phyloP scores from a whole-genome alignment of 2,888 invertebrate genomes.

The Cheilosia vernalis region DNA sequence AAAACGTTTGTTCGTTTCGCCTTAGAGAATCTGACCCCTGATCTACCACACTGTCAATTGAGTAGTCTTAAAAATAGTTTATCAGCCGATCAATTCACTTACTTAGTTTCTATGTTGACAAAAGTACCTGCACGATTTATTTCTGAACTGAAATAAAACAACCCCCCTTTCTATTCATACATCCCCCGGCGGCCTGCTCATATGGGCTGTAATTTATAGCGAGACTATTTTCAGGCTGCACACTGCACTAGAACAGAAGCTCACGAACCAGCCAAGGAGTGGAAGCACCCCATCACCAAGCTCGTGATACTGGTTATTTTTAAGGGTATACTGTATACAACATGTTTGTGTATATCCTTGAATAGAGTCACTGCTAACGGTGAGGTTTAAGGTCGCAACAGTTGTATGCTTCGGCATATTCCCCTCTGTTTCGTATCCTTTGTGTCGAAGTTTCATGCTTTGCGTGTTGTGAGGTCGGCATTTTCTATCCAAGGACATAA shows the following conservation, averaged over 20 bases:
- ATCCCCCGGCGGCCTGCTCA: neutral
- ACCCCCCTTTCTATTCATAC: conserved; percentile 5
- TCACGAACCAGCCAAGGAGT: neutral
- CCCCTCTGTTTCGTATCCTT: conserved; percentile 25
- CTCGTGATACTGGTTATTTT: conserved; percentile 2
- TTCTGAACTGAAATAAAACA: conserved; percentile 30
- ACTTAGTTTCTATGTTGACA: conserved; percentile 11
- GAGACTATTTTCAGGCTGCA: conserved; percentile 40
- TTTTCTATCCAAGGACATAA: conserved; percentile 57
- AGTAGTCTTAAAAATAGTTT: conserved; percentile 31
- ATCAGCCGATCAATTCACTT: conserved; percentile 24
- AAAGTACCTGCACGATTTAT: conserved; percentile 31
- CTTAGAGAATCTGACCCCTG: neutral
- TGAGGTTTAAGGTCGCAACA: conserved; percentile 67
- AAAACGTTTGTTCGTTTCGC: too few species aligned
- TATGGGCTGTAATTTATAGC: conserved; percentile 46
- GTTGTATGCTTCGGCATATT: conserved; percentile 10
- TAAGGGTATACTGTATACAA: neutral
- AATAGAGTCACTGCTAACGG: conserved; percentile 60
- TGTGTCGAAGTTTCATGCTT: conserved; percentile 21
- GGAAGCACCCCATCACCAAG: neutral
- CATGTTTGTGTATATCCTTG: conserved; percentile 38
- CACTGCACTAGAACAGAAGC: conserved; percentile 9
- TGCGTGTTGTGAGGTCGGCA: conserved; percentile 53
- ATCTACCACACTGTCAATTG: conserved; percentile 1